Conservation (phyloP, 2,888 invertebrate species). For the Tenthredo notha region DNA sequence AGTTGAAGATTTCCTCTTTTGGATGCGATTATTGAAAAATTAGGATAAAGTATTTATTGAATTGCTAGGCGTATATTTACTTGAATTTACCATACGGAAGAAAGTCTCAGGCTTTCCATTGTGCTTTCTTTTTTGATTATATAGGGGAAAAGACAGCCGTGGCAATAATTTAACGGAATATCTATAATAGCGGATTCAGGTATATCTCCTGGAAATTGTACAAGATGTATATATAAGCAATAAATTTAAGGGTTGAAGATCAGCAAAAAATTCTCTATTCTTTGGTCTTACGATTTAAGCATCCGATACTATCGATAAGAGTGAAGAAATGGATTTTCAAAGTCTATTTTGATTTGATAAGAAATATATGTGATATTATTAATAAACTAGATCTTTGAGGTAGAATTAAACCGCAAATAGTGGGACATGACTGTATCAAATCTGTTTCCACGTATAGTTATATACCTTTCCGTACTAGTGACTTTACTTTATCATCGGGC, state of each 20-base stretch:
- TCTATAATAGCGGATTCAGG: not conserved
- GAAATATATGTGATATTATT: not conserved
- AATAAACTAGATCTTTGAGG: not conserved
- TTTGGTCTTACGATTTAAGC: not conserved
- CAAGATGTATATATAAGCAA: not conserved
- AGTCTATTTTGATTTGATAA: not conserved
- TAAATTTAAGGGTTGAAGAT: not conserved
- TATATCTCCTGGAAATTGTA: not conserved
- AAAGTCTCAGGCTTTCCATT: not conserved
- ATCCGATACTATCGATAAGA: not conserved
- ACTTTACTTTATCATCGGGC: constrained; percentile 68
- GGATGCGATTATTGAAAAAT: not conserved
- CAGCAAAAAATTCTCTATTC: not conserved
- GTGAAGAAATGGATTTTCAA: not conserved
- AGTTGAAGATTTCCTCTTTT: not conserved
- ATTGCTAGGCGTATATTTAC: not conserved
- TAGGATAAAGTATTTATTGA: not conserved
- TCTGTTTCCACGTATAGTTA: not conserved
- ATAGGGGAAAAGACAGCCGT: too few species aligned
- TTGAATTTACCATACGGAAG: not conserved
- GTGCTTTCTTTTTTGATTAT: too few species aligned
- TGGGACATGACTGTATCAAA: constrained; percentile 14
- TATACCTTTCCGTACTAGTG: constrained; percentile 19
- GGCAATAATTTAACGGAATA: too few species aligned
- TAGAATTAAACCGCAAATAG: constrained; percentile 10